Evolutionary conservation across 2,888 invertebrate species (phyloP), one percentile per base, ranked within the genome.

Genomic region (Campoplex capitator): DNA sequence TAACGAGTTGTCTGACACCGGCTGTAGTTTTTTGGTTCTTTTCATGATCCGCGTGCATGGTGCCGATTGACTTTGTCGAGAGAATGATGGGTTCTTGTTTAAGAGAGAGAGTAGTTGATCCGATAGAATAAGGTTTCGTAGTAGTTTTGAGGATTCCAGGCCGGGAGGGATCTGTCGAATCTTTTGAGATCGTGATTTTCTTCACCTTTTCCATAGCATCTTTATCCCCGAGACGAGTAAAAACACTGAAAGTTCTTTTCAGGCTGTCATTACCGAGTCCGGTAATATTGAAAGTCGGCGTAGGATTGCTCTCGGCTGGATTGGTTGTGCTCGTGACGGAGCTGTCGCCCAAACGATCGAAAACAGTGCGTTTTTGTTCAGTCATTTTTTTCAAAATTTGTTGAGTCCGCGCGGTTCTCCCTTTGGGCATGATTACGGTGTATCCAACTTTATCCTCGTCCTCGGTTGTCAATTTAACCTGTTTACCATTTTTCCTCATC

Each of bases 321-420:
- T 91, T 93, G 6, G 93, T 93, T 2, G 95, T 95, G 84, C 95
- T 95, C 2, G 94, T 94, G 1, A 95, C 94, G 23, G 94, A 94
- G 87, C 95, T 95, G 54, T 95, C 95, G 16, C 96, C 95, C 58
- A 96, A 91, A 86, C 96, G 94, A 58, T 95, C 95, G 90, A 96
- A 95, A n/a, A 96, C 95, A 18, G 95, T 95, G 87, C 93, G 91
- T 79, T 95, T 94, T 76, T 92, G 92, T 28, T 94, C 93, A 3
- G 88, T 32, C 0, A 91, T 88, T 84, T 94, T 94, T 54, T 94
- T 93, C 23, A 95, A 82, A 82, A 95, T 93, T 80, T 95, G 94
- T 84, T 93, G 94, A 88, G 94, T 95, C 88, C 94, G 94, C 2
- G 93, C 90, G 0, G 94, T 95, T 9, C 94, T 93, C 23, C 94